Conservation (phyloP, 2,888 invertebrate species). For the Cyclophora albipunctata region DNA sequence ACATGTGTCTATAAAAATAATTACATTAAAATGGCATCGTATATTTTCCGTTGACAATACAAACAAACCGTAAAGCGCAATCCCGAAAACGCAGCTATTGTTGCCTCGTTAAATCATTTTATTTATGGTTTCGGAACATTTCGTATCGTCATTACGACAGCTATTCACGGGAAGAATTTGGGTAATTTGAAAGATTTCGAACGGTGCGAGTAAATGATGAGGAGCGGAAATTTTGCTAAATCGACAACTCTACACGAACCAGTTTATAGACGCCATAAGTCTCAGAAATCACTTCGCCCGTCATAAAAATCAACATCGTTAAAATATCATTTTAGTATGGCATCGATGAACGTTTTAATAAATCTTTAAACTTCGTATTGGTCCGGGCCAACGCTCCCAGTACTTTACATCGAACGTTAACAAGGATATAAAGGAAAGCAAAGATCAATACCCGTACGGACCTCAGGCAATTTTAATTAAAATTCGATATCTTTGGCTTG, state of each 20-base stretch:
- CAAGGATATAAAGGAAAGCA: slow-evolving; percentile 26
- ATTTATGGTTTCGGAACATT: slow-evolving; percentile 43
- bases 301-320: slow-evolving; percentile 57
- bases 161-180: slow-evolving; percentile 55
- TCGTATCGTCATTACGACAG: slow-evolving; percentile 45
- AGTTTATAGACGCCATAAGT: slow-evolving; percentile 66
- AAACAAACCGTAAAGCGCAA: slow-evolving; percentile 14
- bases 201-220: slow-evolving; percentile 24
- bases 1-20: slow-evolving; percentile 7
- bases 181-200: slow-evolving; percentile 61
- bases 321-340: slow-evolving; percentile 2
- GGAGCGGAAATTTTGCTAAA: slow-evolving; percentile 55
- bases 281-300: slow-evolving; percentile 52
- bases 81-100: slow-evolving; percentile 24
- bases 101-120: slow-evolving; percentile 42
- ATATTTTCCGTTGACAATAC: slow-evolving; percentile 13
- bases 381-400: neutral
- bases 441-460: slow-evolving; percentile 24
- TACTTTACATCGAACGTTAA: slow-evolving; percentile 22
- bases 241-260: slow-evolving; percentile 56
- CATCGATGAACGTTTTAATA: neutral
- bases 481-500: slow-evolving; percentile 40
- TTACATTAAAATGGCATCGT: slow-evolving; percentile 10
- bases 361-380: slow-evolving; percentile 8
- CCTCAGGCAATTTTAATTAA: slow-evolving; percentile 56